Evolutionary conservation across 2,797 vertebrate genomes (phyloP), one percentile per base, ranked within the genome.

Genomic region (Enteromius viviparus): DNA sequence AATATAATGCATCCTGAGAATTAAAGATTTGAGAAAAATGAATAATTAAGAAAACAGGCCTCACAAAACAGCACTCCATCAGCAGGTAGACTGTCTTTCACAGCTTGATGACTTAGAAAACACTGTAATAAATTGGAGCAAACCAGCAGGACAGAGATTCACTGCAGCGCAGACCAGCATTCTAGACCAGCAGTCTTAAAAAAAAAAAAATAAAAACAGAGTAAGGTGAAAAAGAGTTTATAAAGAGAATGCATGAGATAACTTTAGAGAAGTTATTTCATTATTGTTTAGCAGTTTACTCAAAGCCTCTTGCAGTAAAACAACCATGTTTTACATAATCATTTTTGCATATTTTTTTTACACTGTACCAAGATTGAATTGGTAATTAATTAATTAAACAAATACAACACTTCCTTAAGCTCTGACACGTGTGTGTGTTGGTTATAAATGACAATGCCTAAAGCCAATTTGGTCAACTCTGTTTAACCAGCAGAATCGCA

Each of bases 101-200:
- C 91, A 91, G 90, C 89, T 90, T 93, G 91, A 93, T 91, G 90
- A 91, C 80, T 91, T 91, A 90, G 90, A 92, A 91, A 90, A 89
- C 91, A 89, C 80, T 80, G 83, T 86, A 85, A 88, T 91, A 90
- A 94, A 91, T 89, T 91, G 90, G 12, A 65, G 62, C 17, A 66
- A 49, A 65, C 66, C 72, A 82, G 53, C 11, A 45, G 70, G 62
- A 78, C 83, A 89, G 87, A 90, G 87, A 89, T 91, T 91, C 89
- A 92, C 90, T 74, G 76, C 66, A 60, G 26, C 1, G 26, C 12
- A 49, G 79, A 87, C 86, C 78, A 90, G 29, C 47, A 53, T 74
- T 23, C 6, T 47, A 70, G 42, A 91, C 92, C 53, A 26, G 47
- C 32, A 88, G 91, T 87, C 83, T 42, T 75, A 83, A 34, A 66